Conservation (phyloP, 1,140 invertebrate genomes). For the Cherax destructor region DNA sequence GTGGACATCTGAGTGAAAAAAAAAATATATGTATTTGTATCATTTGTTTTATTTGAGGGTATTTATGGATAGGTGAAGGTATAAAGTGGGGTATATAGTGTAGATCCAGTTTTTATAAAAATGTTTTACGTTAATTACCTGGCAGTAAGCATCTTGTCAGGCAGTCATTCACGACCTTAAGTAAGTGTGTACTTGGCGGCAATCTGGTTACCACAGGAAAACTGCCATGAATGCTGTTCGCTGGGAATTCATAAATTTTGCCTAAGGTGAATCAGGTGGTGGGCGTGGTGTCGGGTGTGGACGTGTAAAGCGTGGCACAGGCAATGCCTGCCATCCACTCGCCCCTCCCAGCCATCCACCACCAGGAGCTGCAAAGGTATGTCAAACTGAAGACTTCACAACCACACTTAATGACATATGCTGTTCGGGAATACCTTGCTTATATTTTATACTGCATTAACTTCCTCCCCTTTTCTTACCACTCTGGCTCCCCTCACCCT, state of each 20-base stretch:
- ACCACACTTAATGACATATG: too few species aligned
- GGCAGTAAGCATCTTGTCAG: not conserved
- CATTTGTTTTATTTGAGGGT: not conserved
- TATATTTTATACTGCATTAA: too few species aligned
- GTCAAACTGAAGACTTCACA: not conserved
- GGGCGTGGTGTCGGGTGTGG: not conserved
- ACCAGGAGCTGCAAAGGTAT: not conserved
- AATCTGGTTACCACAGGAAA: not conserved
- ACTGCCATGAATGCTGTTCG: not conserved
- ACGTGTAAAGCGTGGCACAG: not conserved
- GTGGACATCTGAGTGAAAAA: too few species aligned
- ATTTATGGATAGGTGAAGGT: not conserved
- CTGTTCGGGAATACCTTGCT: too few species aligned
- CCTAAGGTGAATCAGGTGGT: not conserved
- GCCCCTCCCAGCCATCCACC: not conserved
- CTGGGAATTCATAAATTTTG: not conserved
- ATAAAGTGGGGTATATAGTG: not conserved
- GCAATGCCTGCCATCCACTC: not conserved
- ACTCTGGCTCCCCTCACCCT: too few species aligned
- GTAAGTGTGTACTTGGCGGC: not conserved
- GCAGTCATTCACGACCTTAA: too few species aligned
- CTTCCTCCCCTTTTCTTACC: too few species aligned
- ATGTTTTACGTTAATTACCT: too few species aligned
- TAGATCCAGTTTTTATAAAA: too few species aligned
- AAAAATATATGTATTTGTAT: too few species aligned